Percentiles rank a stretch among this genome's conserved stretches.
phyloP scores from a whole-genome alignment of 2,797 vertebrate species.

The Chelidonichthys spinosus region DNA sequence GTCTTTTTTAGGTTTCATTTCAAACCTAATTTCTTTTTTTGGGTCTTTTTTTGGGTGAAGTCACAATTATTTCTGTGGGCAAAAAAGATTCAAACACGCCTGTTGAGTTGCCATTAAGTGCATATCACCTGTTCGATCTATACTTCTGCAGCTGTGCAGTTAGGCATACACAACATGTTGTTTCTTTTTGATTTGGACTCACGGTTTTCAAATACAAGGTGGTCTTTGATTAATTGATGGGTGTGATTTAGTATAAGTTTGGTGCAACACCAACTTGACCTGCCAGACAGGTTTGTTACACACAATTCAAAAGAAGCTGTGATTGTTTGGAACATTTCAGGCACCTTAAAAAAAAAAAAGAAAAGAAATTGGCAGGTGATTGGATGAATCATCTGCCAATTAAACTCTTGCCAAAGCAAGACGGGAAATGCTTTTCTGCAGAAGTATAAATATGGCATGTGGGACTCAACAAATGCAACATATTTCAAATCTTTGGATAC shows the following conservation, averaged over 20 bases:
- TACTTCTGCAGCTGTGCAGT: too few species aligned
- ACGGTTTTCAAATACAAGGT: neutral
- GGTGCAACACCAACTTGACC: too few species aligned
- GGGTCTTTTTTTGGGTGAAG: constrained; percentile 53
- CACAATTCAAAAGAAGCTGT: too few species aligned
- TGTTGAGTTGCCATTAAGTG: constrained; percentile 12
- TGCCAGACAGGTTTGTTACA: too few species aligned
- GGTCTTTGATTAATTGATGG: neutral
- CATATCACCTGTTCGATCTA: neutral
- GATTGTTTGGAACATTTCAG: too few species aligned
- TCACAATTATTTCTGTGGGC: constrained; percentile 29
- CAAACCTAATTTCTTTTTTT: constrained; percentile 36
- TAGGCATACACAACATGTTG: neutral
- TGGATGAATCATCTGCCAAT: neutral
- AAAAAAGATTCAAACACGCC: constrained; percentile 54
- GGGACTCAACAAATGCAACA: neutral
- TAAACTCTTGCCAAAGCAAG: neutral
- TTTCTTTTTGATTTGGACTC: neutral
- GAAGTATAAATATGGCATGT: neutral
- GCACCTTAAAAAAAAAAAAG: too few species aligned
- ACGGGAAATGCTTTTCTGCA: neutral
- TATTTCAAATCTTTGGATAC: neutral
- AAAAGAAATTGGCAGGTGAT: too few species aligned
- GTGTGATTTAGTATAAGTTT: neutral
- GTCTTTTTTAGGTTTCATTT: neutral